phyloP scores from a whole-genome alignment of 1,140 invertebrate genomes.

The Grapholita molesta region DNA sequence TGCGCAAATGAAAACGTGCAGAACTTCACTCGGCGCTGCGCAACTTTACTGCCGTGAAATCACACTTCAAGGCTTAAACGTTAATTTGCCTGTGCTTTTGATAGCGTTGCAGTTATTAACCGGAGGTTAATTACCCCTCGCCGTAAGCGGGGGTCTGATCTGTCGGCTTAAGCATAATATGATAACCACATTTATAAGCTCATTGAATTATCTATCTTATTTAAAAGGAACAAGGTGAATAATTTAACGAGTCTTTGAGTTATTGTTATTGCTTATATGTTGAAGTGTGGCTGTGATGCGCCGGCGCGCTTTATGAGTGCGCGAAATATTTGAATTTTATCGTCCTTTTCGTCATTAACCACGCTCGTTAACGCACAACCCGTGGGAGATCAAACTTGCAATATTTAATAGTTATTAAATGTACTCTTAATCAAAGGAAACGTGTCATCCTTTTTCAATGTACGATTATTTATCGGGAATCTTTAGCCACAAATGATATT shows the following conservation, averaged over 20 bases:
- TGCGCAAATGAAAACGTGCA: neutral
- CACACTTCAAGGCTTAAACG: slow-evolving; percentile 3
- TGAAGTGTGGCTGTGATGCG: neutral
- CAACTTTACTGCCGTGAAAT: neutral
- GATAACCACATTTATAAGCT: neutral
- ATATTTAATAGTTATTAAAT: slow-evolving; percentile 20
- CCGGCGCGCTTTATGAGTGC: slow-evolving; percentile 15
- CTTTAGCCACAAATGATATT: too few relatives aligned
- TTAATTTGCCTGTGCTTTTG: neutral
- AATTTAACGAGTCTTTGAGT: neutral
- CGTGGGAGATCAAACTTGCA: neutral
- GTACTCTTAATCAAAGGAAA: neutral
- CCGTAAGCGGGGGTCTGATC: neutral
- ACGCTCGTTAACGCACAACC: slow-evolving; percentile 23
- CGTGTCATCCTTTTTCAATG: neutral
- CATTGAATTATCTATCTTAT: neutral
- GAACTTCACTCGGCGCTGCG: neutral
- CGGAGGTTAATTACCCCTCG: neutral
- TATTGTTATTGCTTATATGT: neutral
- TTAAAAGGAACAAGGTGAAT: neutral
- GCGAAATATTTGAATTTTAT: slow-evolving; percentile 14
- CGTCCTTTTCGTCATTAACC: slow-evolving; percentile 17
- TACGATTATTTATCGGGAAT: too few relatives aligned
- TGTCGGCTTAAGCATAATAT: neutral
- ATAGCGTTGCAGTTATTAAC: slow-evolving; percentile 11